These are phyloP conservation scores for Lepidurus couesii DNA, from an alignment of 1,140 invertebrate genomes.

Conservation along the genomic window DNA sequence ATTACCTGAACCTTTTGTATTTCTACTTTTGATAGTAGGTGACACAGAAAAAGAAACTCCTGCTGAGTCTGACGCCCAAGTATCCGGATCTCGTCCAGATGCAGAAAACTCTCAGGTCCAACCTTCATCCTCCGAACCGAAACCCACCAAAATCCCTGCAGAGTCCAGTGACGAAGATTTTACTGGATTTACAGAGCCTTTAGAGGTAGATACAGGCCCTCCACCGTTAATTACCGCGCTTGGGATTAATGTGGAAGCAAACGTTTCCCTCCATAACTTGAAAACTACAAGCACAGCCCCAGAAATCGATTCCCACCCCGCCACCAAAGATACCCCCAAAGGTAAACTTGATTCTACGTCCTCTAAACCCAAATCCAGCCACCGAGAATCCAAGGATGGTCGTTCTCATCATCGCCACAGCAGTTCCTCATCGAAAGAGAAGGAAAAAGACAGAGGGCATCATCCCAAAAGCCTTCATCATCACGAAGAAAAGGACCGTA, in stretches of 20 bases:
- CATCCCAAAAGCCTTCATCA: not conserved
- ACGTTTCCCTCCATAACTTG: not conserved
- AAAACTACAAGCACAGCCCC: no score
- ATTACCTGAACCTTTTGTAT: not conserved
- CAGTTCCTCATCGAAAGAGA: not conserved
- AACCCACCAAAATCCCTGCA: not conserved
- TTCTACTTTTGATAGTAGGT: not conserved
- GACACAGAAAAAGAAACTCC: not conserved
- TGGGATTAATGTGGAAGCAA: not conserved
- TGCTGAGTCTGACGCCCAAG: not conserved
- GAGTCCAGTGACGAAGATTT: not conserved
- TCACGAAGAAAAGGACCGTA: not conserved
- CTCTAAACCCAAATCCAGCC: slow-evolving; percentile 4
- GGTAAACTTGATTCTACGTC: not conserved
- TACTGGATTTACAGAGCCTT: not conserved
- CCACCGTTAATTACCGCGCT: not conserved
- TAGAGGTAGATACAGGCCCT: not conserved
- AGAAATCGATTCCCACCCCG: not conserved
- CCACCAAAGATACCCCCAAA: not conserved
- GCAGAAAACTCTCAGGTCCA: not conserved
- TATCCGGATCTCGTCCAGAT: not conserved
- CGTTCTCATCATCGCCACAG: slow-evolving; percentile 6
- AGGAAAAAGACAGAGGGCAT: not conserved
- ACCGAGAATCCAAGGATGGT: not conserved
- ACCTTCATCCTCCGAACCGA: not conserved